Conservation (phyloP, 1,140 invertebrate genomes). For the Halictus rubicundus region DNA sequence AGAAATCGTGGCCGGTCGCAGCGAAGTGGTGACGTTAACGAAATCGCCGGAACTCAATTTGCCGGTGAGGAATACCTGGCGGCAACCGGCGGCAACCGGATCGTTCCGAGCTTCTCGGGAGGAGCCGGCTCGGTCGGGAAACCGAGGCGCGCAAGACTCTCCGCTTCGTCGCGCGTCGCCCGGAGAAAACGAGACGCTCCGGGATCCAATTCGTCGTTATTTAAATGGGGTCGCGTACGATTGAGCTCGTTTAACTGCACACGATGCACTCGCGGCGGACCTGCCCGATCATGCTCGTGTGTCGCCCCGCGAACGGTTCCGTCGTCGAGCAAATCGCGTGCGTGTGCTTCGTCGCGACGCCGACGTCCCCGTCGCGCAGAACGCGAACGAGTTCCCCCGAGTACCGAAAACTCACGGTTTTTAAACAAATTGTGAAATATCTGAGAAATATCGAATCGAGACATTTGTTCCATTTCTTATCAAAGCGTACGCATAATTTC, state of each 20-base stretch:
- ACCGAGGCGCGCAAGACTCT: slow-evolving; percentile 10
- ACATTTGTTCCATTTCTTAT: too few species aligned
- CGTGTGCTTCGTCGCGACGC: too few species aligned
- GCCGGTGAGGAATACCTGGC: neutral
- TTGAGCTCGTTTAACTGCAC: slow-evolving; percentile 48
- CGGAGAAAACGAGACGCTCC: slow-evolving; percentile 15
- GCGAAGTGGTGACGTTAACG: neutral
- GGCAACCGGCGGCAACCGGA: neutral
- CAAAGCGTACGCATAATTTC: too few species aligned
- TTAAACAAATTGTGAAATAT: too few species aligned
- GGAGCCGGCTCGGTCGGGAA: neutral
- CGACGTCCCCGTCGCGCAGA: too few species aligned
- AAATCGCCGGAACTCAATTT: slow-evolving; percentile 7
- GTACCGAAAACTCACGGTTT: too few species aligned
- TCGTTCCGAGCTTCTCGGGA: neutral
- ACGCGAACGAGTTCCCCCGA: too few species aligned
- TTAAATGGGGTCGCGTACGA: slow-evolving; percentile 49
- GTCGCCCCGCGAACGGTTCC: neutral
- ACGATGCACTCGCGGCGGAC: slow-evolving; percentile 30
- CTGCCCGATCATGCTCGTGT: slow-evolving; percentile 12
- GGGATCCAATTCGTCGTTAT: slow-evolving; percentile 46
- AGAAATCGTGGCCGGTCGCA: neutral
- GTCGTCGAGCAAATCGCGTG: too few species aligned
- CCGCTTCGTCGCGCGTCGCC: too few species aligned
- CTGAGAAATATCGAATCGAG: too few species aligned